Evolutionary conservation across 64 coral and sea anemone genomes (phyloP).

Genomic region (Pocillopora damicornis): DNA sequence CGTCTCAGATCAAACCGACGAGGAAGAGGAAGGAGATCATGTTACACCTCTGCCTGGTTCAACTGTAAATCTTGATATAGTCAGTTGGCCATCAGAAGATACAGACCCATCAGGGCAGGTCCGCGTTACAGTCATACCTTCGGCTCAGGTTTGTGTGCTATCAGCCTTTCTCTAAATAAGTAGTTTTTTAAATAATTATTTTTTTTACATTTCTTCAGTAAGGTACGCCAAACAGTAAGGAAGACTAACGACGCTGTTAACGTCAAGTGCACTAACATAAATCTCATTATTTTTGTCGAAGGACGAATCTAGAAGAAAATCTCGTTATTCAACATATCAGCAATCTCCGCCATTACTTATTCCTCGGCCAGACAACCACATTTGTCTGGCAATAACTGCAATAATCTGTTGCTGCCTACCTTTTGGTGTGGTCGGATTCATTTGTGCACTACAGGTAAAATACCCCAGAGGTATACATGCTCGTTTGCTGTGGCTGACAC

Average conservation of each 20-base stretch:
- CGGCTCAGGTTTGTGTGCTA: neutral
- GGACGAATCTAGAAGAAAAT: constrained; percentile 11
- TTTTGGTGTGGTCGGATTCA: constrained; percentile 26
- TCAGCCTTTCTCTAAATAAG: no score
- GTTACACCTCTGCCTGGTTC: constrained; percentile 14
- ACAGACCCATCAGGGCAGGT: neutral
- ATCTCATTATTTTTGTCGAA: neutral
- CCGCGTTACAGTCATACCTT: constrained; percentile 10
- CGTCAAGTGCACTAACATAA: neutral
- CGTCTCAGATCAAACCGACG: neutral
- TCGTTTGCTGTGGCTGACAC: no score
- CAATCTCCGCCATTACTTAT: neutral
- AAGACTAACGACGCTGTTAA: no score
- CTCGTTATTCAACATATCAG: neutral
- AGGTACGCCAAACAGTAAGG: no score
- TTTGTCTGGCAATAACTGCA: constrained; percentile 29
- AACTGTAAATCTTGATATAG: neutral
- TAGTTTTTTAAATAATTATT: no score
- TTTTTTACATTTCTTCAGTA: neutral
- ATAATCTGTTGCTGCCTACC: constrained; percentile 33
- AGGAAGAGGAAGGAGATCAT: neutral
- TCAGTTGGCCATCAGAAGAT: neutral
- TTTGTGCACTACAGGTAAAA: constrained; percentile 48
- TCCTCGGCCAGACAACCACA: constrained; percentile 51
- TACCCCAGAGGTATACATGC: no score